Conservation (phyloP, 2,797 vertebrate species). For the Chaunax sp. region DNA sequence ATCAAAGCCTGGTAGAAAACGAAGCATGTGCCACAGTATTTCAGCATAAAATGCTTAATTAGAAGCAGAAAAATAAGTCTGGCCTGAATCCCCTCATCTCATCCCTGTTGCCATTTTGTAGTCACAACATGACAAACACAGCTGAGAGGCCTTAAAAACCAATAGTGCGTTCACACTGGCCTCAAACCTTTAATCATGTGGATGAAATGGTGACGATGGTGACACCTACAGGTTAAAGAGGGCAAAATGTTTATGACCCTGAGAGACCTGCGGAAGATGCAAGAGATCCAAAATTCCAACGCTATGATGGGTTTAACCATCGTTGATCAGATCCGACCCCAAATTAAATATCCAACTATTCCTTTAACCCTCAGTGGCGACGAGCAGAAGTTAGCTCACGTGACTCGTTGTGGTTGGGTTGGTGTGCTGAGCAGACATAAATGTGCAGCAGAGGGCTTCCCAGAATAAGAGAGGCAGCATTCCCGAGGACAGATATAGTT, state of each 20-base stretch:
- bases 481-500: conserved; percentile 21
- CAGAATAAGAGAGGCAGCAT: conserved; percentile 3
- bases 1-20: neutral
- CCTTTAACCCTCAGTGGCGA: neutral
- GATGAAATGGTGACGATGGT: no score
- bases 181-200: no score
- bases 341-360: neutral
- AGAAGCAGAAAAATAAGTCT: neutral
- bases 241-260: no score
- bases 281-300: no score
- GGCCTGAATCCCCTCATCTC: neutral
- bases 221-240: no score
- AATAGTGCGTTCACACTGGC: no score
- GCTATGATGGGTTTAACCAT: no score
- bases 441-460: neutral
- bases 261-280: no score
- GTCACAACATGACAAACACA: neutral
- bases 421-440: no score
- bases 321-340: no score
- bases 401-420: neutral
- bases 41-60: neutral
- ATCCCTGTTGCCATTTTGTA: neutral
- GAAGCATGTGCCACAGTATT: neutral
- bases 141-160: no score
- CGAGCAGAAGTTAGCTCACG: no score